Conservation (phyloP, 1,140 invertebrate species). For the Nasonia giraulti region DNA sequence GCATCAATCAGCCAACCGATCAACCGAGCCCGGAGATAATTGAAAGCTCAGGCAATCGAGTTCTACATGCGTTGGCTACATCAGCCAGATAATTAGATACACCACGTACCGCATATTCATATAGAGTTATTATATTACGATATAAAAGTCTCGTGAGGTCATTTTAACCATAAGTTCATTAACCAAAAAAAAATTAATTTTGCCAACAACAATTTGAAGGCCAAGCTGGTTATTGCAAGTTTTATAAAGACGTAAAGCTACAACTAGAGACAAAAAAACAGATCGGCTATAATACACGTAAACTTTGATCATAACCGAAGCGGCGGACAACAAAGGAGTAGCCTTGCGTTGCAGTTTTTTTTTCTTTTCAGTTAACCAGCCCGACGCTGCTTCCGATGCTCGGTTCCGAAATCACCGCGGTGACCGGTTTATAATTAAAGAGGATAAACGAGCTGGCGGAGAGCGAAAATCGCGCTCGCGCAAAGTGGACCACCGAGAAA, state of each 20-base stretch:
- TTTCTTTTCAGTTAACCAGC: constrained; percentile 1
- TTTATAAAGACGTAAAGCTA: not conserved
- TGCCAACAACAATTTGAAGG: too few relatives aligned
- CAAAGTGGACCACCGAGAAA: constrained; percentile 43
- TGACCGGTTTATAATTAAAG: constrained; percentile 43
- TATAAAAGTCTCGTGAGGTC: too few relatives aligned
- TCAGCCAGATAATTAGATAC: too few relatives aligned
- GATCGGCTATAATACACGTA: not conserved
- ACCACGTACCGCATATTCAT: too few relatives aligned
- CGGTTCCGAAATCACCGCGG: constrained; percentile 24
- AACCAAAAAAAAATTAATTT: too few relatives aligned
- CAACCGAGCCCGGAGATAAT: not conserved
- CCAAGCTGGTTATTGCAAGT: too few relatives aligned
- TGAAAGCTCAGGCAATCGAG: constrained; percentile 15
- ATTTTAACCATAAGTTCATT: too few relatives aligned
- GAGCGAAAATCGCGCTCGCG: not conserved
- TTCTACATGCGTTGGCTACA: not conserved
- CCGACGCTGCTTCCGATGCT: not conserved
- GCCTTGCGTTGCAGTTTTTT: not conserved
- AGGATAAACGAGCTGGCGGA: constrained; percentile 30
- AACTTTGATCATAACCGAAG: not conserved
- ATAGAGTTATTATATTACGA: too few relatives aligned
- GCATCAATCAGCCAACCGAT: constrained; percentile 8
- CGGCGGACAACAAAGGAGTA: not conserved
- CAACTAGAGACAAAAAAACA: not conserved